Percentiles rank a stretch among this genome's conserved stretches.
These are phyloP conservation scores for Bombus vancouverensis DNA, from an alignment of 1,140 invertebrate species.

Conservation along the genomic window DNA sequence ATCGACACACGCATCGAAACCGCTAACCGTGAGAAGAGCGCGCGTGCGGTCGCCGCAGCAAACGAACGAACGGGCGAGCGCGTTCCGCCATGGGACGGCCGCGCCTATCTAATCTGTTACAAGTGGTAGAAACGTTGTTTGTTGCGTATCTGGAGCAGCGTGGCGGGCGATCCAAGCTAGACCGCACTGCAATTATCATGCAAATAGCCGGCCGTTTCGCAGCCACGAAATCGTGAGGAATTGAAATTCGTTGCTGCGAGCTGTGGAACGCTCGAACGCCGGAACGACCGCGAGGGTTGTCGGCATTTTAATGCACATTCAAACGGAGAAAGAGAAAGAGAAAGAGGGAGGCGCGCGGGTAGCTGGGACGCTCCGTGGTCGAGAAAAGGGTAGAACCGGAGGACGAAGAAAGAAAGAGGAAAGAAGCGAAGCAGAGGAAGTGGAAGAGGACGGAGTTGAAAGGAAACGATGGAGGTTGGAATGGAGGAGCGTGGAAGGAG, in stretches of 20 bases:
- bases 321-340: neutral
- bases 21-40: conserved; percentile 39
- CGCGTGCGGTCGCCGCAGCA: neutral
- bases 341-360: conserved; percentile 11
- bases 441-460: conserved; percentile 18
- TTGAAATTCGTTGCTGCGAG: conserved; percentile 59
- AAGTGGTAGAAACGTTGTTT: conserved; percentile 39
- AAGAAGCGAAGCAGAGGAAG: conserved; percentile 13
- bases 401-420: neutral
- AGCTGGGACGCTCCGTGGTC: neutral
- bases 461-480: conserved; percentile 29
- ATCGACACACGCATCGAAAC: conserved; percentile 47
- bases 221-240: conserved; percentile 58
- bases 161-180: conserved; percentile 37
- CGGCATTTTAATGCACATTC: conserved; percentile 63
- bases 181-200: conserved; percentile 66
- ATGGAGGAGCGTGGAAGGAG: neutral
- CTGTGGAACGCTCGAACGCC: conserved; percentile 26
- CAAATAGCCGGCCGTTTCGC: conserved; percentile 58
- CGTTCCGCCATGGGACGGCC: conserved; percentile 21
- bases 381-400: neutral
- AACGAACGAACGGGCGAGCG: neutral
- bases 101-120: conserved; percentile 23
- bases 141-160: conserved; percentile 54
- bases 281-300: conserved; percentile 36